These are phyloP conservation scores for Nipponia nippon DNA, from an alignment of 2,113 vertebrate species.

Conservation along the genomic window DNA sequence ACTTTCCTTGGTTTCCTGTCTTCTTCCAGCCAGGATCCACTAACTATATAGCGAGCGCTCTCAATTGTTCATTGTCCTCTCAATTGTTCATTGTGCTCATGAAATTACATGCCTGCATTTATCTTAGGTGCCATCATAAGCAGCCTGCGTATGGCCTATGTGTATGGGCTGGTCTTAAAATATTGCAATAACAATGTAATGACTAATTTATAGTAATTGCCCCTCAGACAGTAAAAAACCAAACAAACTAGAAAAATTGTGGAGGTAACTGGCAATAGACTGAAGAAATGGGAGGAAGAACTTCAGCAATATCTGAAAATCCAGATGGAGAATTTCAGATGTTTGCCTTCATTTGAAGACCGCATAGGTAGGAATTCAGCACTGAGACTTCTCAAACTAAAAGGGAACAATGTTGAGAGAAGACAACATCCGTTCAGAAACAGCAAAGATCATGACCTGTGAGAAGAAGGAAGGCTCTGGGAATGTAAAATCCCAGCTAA, in stretches of 20 bases:
- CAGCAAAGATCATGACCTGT: neutral
- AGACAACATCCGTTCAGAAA: neutral
- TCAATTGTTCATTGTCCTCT: neutral
- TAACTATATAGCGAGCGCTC: neutral
- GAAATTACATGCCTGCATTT: neutral
- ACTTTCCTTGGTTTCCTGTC: neutral
- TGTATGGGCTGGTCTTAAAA: neutral
- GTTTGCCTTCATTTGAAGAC: neutral
- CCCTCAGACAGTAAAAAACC: neutral
- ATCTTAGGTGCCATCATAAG: neutral
- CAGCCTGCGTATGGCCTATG: neutral
- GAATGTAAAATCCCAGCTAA: neutral
- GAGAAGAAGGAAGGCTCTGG: neutral
- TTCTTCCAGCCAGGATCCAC: neutral
- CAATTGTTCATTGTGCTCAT: neutral
- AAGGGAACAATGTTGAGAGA: neutral
- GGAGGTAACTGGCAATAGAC: neutral
- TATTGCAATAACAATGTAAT: neutral
- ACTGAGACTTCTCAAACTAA: neutral
- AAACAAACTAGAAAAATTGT: neutral
- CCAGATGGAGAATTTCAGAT: neutral
- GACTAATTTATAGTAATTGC: neutral
- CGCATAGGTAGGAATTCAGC: neutral
- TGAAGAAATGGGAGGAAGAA: neutral
- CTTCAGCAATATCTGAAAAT: neutral